Conservation (phyloP, 2,888 invertebrate species). For the Pristionchus arcanus region DNA sequence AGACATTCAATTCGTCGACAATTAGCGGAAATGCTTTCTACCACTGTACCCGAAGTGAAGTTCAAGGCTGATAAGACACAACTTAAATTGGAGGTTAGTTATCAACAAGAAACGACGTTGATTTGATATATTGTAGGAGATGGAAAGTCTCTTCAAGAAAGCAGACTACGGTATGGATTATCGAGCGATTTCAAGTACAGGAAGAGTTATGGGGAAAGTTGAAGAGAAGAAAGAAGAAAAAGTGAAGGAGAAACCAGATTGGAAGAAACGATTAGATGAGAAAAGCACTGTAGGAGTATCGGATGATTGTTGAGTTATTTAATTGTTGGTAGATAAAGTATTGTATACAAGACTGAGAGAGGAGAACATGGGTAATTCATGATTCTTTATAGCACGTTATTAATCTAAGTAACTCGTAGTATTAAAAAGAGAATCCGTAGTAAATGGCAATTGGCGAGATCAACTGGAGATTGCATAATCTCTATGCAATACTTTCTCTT, state of each 20-base stretch:
- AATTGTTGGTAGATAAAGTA: not conserved
- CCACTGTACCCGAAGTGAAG: slow-evolving; percentile 54
- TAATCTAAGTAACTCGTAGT: slow-evolving; percentile 4
- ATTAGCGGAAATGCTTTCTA: slow-evolving; percentile 10
- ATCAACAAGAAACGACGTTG: not conserved
- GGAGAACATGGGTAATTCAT: not conserved
- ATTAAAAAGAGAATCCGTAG: not conserved
- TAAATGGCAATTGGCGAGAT: slow-evolving; percentile 8
- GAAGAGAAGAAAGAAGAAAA: slow-evolving; percentile 49
- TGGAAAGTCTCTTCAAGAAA: slow-evolving; percentile 53
- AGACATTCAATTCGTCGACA: slow-evolving; percentile 48
- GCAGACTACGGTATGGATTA: slow-evolving; percentile 58
- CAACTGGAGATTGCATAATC: not conserved
- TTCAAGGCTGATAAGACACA: slow-evolving; percentile 51
- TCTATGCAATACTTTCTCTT: slow-evolving; percentile 51
- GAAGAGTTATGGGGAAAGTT: slow-evolving; percentile 51
- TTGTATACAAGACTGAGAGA: not conserved
- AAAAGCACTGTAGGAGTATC: not conserved
- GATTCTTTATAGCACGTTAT: slow-evolving; percentile 34
- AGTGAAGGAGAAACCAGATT: slow-evolving; percentile 31
- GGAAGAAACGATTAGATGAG: slow-evolving; percentile 37
- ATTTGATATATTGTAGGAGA: slow-evolving; percentile 17
- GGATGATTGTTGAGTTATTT: not conserved
- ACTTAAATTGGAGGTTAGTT: slow-evolving; percentile 9
- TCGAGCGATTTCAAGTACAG: slow-evolving; percentile 44